Conservation (phyloP, 2,888 invertebrate genomes). For the Bimastos eiseni region DNA sequence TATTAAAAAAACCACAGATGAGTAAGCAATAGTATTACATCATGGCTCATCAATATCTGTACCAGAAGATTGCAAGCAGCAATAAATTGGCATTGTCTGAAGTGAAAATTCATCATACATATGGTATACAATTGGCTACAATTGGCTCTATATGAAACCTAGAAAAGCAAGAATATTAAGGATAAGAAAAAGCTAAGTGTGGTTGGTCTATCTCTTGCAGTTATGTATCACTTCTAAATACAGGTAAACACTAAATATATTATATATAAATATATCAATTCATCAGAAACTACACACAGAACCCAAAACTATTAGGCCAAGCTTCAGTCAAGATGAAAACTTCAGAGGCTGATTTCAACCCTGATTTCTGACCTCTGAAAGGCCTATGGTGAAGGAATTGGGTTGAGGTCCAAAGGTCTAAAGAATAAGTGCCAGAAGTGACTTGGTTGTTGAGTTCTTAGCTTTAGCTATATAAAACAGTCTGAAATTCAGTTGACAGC, state of each 20-base stretch:
- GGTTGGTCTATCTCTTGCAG: background rate
- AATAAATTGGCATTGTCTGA: too few species aligned
- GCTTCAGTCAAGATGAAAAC: background rate
- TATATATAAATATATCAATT: background rate
- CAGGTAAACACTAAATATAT: background rate
- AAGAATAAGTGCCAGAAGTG: background rate
- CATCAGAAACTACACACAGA: background rate
- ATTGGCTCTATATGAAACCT: too few species aligned
- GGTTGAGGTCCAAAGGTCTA: background rate
- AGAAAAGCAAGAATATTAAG: too few species aligned
- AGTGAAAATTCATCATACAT: too few species aligned
- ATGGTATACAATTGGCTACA: too few species aligned
- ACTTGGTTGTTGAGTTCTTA: background rate
- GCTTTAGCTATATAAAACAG: background rate
- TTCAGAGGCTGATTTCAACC: background rate
- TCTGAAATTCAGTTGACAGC: background rate
- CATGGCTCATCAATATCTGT: too few species aligned
- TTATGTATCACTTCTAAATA: background rate
- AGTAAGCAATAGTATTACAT: too few species aligned
- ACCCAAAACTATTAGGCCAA: background rate
- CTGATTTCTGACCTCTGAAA: background rate
- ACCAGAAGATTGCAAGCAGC: too few species aligned
- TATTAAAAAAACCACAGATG: too few species aligned
- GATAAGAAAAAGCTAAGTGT: too few species aligned
- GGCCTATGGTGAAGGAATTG: background rate